Conservation (phyloP, 1,140 invertebrate genomes). For the Dendroctonus ponderosae region DNA sequence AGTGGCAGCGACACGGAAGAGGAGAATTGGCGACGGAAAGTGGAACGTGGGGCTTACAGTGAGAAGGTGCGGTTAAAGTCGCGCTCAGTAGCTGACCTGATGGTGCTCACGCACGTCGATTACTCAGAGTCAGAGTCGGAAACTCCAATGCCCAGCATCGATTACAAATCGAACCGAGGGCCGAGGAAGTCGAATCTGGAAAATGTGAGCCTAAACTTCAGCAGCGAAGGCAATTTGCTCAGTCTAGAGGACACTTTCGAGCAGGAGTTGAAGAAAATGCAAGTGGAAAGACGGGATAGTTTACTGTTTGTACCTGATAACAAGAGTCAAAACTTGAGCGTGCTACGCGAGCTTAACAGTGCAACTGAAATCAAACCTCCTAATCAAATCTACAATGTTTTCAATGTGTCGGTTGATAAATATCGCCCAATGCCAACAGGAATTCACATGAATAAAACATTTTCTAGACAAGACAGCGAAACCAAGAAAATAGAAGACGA, state of each 20-base stretch:
- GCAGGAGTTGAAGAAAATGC: conserved; percentile 57
- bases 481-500: conserved; percentile 23
- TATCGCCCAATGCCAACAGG: conserved; percentile 26
- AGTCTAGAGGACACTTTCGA: conserved; percentile 58
- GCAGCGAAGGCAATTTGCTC: conserved; percentile 60
- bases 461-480: conserved; percentile 28
- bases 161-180: conserved; percentile 41
- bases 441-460: conserved; percentile 27
- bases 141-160: conserved; percentile 52
- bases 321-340: conserved; percentile 40
- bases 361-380: conserved; percentile 43
- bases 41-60: conserved; percentile 64
- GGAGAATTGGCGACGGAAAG: conserved; percentile 63
- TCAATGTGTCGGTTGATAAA: conserved; percentile 46
- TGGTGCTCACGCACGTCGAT: conserved; percentile 73
- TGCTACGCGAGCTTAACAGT: conserved; percentile 45
- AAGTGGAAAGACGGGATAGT: conserved; percentile 49
- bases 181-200: conserved; percentile 42
- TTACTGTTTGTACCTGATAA: conserved; percentile 50
- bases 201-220: conserved; percentile 48
- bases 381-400: conserved; percentile 49
- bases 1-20: conserved; percentile 67
- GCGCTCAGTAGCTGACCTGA: conserved; percentile 69
- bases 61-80: conserved; percentile 71
- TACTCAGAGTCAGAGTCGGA: conserved; percentile 62